These are phyloP conservation scores for Kryptopterus vitreolus DNA, from an alignment of 2,797 vertebrate species.

Conservation along the genomic window DNA sequence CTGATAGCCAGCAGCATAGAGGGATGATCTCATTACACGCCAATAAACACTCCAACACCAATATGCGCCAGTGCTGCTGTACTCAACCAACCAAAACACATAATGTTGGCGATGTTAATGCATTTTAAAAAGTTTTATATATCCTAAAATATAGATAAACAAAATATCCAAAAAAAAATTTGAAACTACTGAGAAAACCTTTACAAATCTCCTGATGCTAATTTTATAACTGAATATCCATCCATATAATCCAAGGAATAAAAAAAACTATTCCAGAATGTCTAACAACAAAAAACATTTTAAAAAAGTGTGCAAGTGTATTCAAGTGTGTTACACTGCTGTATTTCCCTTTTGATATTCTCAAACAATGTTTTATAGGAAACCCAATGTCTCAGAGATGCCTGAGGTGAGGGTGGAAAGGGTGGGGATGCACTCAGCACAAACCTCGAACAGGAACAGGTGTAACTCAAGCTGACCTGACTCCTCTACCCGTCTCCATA, in stretches of 20 bases:
- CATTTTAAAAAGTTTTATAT: neutral
- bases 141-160: neutral
- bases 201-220: neutral
- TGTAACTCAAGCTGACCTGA: slow-evolving; percentile 51
- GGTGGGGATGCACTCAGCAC: slow-evolving; percentile 18
- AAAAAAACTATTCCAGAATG: neutral
- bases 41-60: slow-evolving; percentile 79
- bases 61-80: slow-evolving; percentile 44
- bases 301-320: no score
- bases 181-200: no score
- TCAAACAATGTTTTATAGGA: slow-evolving; percentile 12
- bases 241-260: neutral
- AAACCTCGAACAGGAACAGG: slow-evolving; percentile 44
- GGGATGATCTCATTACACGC: slow-evolving; percentile 87
- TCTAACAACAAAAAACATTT: neutral
- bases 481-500: slow-evolving; percentile 46
- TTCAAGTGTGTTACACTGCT: neutral
- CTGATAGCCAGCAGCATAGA: slow-evolving; percentile 58
- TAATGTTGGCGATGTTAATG: neutral
- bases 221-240: neutral
- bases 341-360: slow-evolving; percentile 20
- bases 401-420: slow-evolving; percentile 23
- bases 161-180: neutral
- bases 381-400: slow-evolving; percentile 16
- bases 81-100: slow-evolving; percentile 14